Base-by-base conservation (phyloP, 2,888 invertebrate species). In the Drosophila falleni region DNA sequence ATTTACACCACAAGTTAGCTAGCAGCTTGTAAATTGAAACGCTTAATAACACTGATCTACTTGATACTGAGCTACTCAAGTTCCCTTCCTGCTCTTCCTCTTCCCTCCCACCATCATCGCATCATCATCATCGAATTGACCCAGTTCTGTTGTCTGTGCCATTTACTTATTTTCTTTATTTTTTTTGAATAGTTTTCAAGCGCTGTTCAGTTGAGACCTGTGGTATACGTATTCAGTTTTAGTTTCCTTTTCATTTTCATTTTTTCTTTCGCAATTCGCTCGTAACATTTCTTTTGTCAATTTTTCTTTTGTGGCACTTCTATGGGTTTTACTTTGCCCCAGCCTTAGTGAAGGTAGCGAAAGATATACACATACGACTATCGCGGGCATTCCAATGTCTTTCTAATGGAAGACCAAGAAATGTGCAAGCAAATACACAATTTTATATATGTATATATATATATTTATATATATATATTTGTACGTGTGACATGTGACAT, bases 341-440 rank as follows among this genome's bases (percentile, higher is more conserved):
- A 31, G 49, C 8, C 29, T 1, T 8, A 58, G 53, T 54, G 64
- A 49, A 71, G 59, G 50, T 56, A 50, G 11, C 63, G 42, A 62
- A 65, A 66, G 53, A 37, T 15, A 39, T 15, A 55, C 53, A 59
- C 56, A 63, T 47, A 49, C 31, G 33, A n/a, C n/a, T 51, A 23
- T 23, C 44, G 49, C 65, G 59, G 42, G 41, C 82, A 70, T 78
- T 69, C 77, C 85, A 84, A 89, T 87, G 85, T 84, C 85, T 87
- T 89, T 84, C 82, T 88, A 83, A 88, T 88, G 87, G 71, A 87
- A 87, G 82, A 88, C 87, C 81, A 88, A 88, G 82, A 84, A 87
- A 84, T 87, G 76, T 73, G 55, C 61, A 60, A 71, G 75, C 63
- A 79, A 71, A 46, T 59, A 76, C 64, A 37, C 3, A 6, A 6